Conservation (phyloP, 2,797 vertebrate genomes). For the Myotis myotis region DNA sequence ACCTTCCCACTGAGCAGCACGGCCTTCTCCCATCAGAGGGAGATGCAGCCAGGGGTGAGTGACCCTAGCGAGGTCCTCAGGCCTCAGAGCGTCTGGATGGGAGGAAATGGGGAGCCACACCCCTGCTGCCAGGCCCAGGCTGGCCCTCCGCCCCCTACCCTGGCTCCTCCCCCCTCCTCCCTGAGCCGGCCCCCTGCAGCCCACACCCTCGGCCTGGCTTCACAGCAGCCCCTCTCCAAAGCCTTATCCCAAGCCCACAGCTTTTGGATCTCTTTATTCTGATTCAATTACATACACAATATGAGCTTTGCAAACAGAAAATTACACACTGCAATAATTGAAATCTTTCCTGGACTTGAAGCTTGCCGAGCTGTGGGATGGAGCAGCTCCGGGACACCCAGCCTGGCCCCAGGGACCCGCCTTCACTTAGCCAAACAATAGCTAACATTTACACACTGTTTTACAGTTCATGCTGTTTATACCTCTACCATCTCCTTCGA, state of each 20-base stretch:
- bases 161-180: accelerated
- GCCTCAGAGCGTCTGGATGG: accelerated
- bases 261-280: constrained; percentile 72
- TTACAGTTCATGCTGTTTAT: neutral
- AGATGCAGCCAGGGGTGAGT: neutral
- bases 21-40: neutral
- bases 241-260: constrained; percentile 66
- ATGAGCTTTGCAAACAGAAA: constrained; percentile 77
- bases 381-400: constrained; percentile 32
- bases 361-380: constrained; percentile 46
- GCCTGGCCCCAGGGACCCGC: constrained; percentile 35
- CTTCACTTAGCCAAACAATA: constrained; percentile 43
- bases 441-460: constrained; percentile 48
- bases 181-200: neutral
- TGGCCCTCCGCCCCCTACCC: no score
- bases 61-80: neutral
- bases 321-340: constrained; percentile 77
- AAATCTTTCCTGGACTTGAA: constrained; percentile 71
- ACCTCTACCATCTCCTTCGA: neutral
- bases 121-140: neutral
- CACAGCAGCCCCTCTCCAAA: constrained; percentile 51
- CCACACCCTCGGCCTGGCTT: neutral
- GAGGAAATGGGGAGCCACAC: neutral
- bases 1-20: neutral
- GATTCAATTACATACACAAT: constrained; percentile 77